phyloP scores from a whole-genome alignment of 2,888 invertebrate genomes.

The Ceratothoa steindachneri region DNA sequence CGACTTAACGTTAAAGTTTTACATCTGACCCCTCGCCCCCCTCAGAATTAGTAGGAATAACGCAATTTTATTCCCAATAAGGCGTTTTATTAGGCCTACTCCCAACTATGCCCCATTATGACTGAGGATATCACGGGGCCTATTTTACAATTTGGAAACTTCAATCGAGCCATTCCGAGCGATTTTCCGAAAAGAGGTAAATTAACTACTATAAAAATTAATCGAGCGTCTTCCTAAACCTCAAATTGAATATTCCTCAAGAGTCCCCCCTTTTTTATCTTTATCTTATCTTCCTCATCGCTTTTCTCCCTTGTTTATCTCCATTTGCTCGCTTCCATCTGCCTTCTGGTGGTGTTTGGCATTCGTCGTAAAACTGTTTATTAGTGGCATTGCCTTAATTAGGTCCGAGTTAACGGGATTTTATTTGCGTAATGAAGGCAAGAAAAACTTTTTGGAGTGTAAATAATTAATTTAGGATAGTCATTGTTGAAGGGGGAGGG shows the following conservation, averaged over 20 bases:
- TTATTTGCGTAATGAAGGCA: background rate
- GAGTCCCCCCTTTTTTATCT: background rate
- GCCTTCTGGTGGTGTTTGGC: background rate
- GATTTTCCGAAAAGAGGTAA: constrained; percentile 8
- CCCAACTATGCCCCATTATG: background rate
- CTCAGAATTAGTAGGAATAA: background rate
- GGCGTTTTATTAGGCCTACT: background rate
- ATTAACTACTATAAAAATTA: constrained; percentile 11
- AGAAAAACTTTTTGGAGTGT: background rate
- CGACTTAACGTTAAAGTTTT: too few relatives aligned
- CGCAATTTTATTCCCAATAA: constrained; percentile 7
- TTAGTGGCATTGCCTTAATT: background rate
- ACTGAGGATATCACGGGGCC: constrained; percentile 3
- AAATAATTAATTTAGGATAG: background rate
- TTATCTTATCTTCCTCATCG: background rate
- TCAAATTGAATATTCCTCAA: background rate
- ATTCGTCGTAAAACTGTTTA: background rate
- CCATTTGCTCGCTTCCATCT: background rate
- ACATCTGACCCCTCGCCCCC: background rate
- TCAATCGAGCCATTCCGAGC: constrained; percentile 1
- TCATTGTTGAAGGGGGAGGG: background rate
- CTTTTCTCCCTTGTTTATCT: background rate
- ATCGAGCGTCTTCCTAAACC: background rate
- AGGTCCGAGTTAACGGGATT: background rate
- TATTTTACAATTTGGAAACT: constrained; percentile 13